Evolutionary conservation across 1,140 invertebrate genomes (phyloP).

Genomic region (Pemphigus obesinymphae): DNA sequence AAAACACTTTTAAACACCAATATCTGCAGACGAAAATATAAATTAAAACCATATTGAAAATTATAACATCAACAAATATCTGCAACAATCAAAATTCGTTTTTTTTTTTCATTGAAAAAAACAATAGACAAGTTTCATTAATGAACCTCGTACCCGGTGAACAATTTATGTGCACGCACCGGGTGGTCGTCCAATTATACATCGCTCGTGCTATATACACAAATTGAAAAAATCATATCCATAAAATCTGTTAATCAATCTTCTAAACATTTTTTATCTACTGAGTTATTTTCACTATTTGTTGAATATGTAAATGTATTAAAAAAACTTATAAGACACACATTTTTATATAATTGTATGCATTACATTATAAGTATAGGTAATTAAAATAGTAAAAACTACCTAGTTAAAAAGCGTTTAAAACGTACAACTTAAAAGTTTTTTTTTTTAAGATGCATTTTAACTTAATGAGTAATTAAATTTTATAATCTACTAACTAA

Average conservation of each 20-base stretch:
- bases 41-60: background rate
- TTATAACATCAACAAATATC: background rate
- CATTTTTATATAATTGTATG: too few species aligned
- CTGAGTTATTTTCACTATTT: background rate
- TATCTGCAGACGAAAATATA: too few species aligned
- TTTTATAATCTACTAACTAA: too few species aligned
- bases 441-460: too few species aligned
- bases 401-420: too few species aligned
- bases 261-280: background rate
- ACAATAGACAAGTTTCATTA: constrained; percentile 11
- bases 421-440: too few species aligned
- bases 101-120: background rate
- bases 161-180: background rate
- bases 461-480: too few species aligned
- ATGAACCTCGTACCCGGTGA: background rate
- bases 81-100: background rate
- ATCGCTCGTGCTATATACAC: background rate
- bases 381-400: too few species aligned
- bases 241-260: background rate
- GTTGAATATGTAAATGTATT: too few species aligned
- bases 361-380: too few species aligned
- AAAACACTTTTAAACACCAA: background rate
- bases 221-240: background rate
- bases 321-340: background rate
- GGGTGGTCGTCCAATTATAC: constrained; percentile 4